These are phyloP conservation scores for Caranx melampygus DNA, from an alignment of 2,113 vertebrate genomes.

Conservation along the genomic window DNA sequence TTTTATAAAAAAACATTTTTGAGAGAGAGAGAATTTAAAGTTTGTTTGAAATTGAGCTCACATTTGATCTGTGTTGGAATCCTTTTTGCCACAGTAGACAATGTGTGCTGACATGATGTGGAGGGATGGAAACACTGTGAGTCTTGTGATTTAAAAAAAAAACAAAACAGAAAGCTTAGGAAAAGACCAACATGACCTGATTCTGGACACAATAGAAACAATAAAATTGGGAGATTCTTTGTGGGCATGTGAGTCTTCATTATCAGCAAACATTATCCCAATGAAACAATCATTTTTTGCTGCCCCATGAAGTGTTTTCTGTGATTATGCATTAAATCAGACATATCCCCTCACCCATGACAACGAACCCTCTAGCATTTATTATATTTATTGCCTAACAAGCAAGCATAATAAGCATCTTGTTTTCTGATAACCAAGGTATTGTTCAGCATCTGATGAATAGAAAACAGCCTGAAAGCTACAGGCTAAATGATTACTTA, in stretches of 20 bases:
- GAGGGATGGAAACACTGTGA: no score
- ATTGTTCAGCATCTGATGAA: constrained; percentile 30
- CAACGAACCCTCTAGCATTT: background rate
- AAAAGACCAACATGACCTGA: no score
- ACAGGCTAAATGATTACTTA: constrained; percentile 48
- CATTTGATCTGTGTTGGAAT: no score
- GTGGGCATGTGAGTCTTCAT: background rate
- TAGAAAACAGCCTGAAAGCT: constrained; percentile 15
- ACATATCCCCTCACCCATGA: background rate
- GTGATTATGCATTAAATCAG: background rate
- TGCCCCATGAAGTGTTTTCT: background rate
- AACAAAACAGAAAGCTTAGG: no score
- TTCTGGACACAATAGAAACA: background rate
- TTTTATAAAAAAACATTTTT: no score
- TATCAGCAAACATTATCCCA: background rate
- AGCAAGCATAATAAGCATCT: background rate
- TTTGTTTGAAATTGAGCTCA: no score
- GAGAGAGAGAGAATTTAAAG: no score
- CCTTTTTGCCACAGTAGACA: no score
- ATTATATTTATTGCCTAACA: background rate
- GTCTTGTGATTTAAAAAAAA: no score
- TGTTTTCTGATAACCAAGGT: constrained; percentile 26
- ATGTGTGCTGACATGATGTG: no score
- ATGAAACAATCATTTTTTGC: background rate
- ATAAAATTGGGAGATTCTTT: background rate